Percentiles rank a stretch among this genome's conserved stretches.
These are phyloP conservation scores for Brachionus asplanchnoidis DNA, from an alignment of 1,140 invertebrate genomes.

Conservation along the genomic window DNA sequence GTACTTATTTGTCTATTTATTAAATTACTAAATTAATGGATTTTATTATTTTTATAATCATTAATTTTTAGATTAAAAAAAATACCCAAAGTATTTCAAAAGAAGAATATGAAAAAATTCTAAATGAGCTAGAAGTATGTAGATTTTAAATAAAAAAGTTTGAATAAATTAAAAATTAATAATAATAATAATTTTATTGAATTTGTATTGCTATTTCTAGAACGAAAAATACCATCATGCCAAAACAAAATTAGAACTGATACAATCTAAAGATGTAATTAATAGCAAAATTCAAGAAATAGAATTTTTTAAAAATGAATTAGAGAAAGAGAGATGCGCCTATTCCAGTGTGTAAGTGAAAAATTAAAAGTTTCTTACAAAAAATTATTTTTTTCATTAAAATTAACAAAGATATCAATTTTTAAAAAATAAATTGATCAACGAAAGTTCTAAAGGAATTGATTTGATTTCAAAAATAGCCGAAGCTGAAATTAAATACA, in stretches of 20 bases:
- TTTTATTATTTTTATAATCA: neutral
- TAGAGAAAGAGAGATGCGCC: conserved; percentile 19
- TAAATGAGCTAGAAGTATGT: neutral
- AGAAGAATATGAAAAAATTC: conserved; percentile 21
- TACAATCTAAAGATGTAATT: neutral
- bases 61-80: neutral
- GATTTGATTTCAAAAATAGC: conserved; percentile 31
- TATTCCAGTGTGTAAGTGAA: conserved; percentile 12
- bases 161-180: neutral
- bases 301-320: conserved; percentile 25
- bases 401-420: neutral
- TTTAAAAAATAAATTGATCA: conserved; percentile 10
- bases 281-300: neutral
- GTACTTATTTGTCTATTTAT: neutral
- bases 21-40: neutral
- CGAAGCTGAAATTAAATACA: conserved; percentile 7
- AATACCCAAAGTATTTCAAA: neutral
- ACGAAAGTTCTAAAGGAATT: conserved; percentile 14
- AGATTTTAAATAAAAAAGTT: neutral
- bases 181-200: no score
- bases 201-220: neutral
- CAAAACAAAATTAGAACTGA: conserved; percentile 24
- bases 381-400: neutral
- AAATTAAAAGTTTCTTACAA: neutral
- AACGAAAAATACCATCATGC: conserved; percentile 16